phyloP scores from a whole-genome alignment of 2,888 invertebrate genomes.

The Stenoptilia bipunctidactyla region DNA sequence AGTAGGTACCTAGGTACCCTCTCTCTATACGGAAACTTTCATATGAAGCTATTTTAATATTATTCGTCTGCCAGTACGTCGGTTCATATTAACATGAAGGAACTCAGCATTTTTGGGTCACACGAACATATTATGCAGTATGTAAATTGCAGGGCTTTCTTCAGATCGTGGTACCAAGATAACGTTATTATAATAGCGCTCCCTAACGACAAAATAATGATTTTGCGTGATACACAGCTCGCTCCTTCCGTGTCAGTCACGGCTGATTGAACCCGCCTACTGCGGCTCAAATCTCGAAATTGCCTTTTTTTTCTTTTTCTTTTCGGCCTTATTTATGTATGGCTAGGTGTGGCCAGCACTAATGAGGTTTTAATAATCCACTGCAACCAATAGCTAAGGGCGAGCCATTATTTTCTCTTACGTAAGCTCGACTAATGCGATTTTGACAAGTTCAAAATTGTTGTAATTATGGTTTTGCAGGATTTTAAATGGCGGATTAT shows the following conservation, averaged over 20 bases:
- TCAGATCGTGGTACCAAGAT: slow-evolving; percentile 35
- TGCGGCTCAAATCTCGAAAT: slow-evolving; percentile 48
- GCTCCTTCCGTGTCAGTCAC: slow-evolving; percentile 65
- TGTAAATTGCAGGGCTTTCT: slow-evolving; percentile 9
- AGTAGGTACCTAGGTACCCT: no score
- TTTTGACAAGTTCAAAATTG: slow-evolving; percentile 70
- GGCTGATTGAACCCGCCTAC: slow-evolving; percentile 51
- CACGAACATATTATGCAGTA: slow-evolving; percentile 2
- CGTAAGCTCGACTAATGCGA: slow-evolving; percentile 58
- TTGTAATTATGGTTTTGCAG: slow-evolving; percentile 61
- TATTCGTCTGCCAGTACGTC: no score
- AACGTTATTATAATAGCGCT: slow-evolving; percentile 44
- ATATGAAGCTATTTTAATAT: no score
- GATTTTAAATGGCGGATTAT: slow-evolving; percentile 49
- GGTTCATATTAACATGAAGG: no score
- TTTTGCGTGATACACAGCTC: slow-evolving; percentile 55
- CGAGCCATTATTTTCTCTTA: slow-evolving; percentile 40
- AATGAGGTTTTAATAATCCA: slow-evolving; percentile 69
- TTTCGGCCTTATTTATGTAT: slow-evolving; percentile 41
- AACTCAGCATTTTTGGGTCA: neutral
- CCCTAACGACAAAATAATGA: slow-evolving; percentile 68
- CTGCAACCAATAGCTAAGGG: slow-evolving; percentile 56
- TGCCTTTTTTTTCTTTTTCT: slow-evolving; percentile 59
- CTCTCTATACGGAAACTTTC: no score
- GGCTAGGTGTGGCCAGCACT: slow-evolving; percentile 56